These are phyloP conservation scores for Cerastis leucographa DNA, from an alignment of 2,888 invertebrate genomes.

Conservation along the genomic window DNA sequence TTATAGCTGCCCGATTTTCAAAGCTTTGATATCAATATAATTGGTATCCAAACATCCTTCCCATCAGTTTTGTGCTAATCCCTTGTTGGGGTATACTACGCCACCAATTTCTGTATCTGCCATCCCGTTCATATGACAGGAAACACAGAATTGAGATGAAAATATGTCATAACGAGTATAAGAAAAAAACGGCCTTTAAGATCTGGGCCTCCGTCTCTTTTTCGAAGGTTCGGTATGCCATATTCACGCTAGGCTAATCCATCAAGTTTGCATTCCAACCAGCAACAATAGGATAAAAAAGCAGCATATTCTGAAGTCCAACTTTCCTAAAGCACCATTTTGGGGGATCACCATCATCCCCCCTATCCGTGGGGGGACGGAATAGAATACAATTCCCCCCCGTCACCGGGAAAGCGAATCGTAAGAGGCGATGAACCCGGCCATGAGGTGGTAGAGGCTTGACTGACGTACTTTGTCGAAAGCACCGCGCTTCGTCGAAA, in stretches of 20 bases:
- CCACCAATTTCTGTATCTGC: background rate
- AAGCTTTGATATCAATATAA: background rate
- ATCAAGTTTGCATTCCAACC: background rate
- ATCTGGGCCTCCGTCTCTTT: background rate
- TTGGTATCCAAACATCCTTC: background rate
- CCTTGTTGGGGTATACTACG: background rate
- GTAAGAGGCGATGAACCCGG: constrained; percentile 66
- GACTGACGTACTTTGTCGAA: constrained; percentile 27
- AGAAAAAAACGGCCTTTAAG: background rate
- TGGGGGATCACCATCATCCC: background rate
- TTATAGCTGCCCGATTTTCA: background rate
- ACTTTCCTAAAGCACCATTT: constrained; percentile 7
- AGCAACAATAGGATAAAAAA: background rate
- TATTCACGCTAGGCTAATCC: background rate
- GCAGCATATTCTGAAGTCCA: constrained; percentile 12
- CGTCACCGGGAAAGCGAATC: constrained; percentile 65
- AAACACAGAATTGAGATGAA: background rate
- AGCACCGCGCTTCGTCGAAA: constrained; percentile 39
- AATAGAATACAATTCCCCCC: constrained; percentile 62
- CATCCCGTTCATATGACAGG: background rate
- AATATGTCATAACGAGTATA: background rate
- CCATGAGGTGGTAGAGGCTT: constrained; percentile 61
- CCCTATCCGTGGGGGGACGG: constrained; percentile 63
- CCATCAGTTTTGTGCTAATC: background rate
- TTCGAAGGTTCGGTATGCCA: background rate